Conservation (phyloP, 2,888 invertebrate species). For the Ecliptopera silaceata region DNA sequence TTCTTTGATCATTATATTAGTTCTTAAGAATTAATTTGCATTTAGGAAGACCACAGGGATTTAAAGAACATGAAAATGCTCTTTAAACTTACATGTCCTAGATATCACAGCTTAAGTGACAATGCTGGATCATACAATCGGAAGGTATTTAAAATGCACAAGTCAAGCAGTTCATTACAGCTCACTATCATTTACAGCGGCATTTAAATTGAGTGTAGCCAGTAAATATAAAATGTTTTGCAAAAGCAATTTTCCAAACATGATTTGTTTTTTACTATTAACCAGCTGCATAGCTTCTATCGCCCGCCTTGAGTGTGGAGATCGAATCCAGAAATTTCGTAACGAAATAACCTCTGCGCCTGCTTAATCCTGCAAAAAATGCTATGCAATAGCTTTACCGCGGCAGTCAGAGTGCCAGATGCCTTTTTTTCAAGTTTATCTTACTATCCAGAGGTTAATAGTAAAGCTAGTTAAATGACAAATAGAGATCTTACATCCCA, state of each 20-base stretch:
- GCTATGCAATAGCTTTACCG: no score
- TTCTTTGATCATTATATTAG: conserved; percentile 24
- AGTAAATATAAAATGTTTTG: background rate
- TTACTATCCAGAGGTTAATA: background rate
- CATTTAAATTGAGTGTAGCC: background rate
- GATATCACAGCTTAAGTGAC: background rate
- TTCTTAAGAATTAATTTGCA: conserved; percentile 21
- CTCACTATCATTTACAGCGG: background rate
- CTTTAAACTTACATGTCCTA: background rate
- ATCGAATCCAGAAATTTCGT: no score
- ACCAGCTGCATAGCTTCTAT: background rate
- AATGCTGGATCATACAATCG: background rate
- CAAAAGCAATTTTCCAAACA: background rate
- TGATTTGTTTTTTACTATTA: background rate
- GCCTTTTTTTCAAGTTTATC: background rate
- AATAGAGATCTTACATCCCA: conserved; percentile 12
- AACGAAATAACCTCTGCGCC: no score
- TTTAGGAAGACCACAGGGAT: conserved; percentile 3
- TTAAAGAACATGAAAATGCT: background rate
- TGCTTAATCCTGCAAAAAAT: no score
- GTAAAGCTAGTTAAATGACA: background rate
- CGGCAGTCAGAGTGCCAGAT: no score
- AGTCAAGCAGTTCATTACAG: background rate
- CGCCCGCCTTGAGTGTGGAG: no score
- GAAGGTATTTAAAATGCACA: background rate